These are phyloP conservation scores for Endotricha flammealis DNA, from an alignment of 2,888 invertebrate species.

Conservation along the genomic window DNA sequence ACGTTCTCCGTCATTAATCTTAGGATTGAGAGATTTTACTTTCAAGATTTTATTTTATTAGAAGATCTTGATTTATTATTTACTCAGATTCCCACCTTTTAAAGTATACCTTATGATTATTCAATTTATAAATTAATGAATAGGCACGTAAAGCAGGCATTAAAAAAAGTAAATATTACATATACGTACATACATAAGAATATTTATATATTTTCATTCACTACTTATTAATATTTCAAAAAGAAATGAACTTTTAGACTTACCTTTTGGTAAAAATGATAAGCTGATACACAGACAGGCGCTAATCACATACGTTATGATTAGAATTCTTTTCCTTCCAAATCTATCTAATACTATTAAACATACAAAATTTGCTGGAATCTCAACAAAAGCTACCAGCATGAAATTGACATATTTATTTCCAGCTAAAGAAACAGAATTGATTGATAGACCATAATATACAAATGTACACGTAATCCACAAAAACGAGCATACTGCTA, in stretches of 20 bases:
- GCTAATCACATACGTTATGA: constrained; percentile 80
- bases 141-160: too few species aligned
- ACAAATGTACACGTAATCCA: constrained; percentile 90
- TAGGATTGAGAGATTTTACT: constrained; percentile 10
- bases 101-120: too few species aligned
- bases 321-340: constrained; percentile 81
- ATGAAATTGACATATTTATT: constrained; percentile 89
- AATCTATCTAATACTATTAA: constrained; percentile 80
- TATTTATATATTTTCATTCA: too few species aligned
- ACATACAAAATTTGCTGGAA: constrained; percentile 84
- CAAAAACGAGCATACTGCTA: constrained; percentile 83
- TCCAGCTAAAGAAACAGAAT: constrained; percentile 85
- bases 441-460: constrained; percentile 88
- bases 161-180: too few species aligned
- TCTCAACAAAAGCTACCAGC: constrained; percentile 80
- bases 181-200: too few species aligned
- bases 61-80: neutral
- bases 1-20: constrained; percentile 22
- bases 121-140: too few species aligned
- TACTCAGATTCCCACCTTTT: too few species aligned
- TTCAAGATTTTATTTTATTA: neutral
- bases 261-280: constrained; percentile 79
- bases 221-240: too few species aligned
- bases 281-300: constrained; percentile 80
- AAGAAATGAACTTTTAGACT: constrained; percentile 30